A percentile compares a stretch with the other conserved stretches of the same genome.
Conservation (phyloP, 2,113 vertebrate species). For the Carassius gibelio region DNA sequence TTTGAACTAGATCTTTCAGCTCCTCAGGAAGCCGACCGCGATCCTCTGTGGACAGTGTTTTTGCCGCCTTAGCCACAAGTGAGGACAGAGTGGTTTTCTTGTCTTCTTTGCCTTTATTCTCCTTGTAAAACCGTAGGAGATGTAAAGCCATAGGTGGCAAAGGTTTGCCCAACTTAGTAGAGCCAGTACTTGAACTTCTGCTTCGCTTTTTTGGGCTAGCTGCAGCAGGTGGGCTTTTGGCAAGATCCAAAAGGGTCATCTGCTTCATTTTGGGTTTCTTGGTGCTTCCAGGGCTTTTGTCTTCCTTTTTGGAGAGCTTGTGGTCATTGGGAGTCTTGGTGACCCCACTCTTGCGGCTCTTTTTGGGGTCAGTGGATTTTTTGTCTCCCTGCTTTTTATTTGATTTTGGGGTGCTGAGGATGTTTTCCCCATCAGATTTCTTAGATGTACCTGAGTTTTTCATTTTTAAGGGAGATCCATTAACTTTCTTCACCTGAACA, state of each 20-base stretch:
- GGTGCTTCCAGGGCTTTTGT: slow-evolving; percentile 71
- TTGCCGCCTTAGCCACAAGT: slow-evolving; percentile 89
- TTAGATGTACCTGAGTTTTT: slow-evolving; percentile 87
- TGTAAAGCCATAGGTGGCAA: slow-evolving; percentile 90
- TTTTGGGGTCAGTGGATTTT: slow-evolving; percentile 70
- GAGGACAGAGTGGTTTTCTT: slow-evolving; percentile 88
- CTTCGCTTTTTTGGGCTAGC: slow-evolving; percentile 77
- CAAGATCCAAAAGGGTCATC: slow-evolving; percentile 92
- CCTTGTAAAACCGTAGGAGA: slow-evolving; percentile 92
- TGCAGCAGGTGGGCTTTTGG: slow-evolving; percentile 81
- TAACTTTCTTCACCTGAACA: slow-evolving; percentile 81
- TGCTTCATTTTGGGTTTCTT: slow-evolving; percentile 94
- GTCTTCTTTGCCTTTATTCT: slow-evolving; percentile 92
- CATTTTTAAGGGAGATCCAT: slow-evolving; percentile 86
- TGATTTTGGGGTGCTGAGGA: slow-evolving; percentile 65
- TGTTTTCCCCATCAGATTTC: slow-evolving; percentile 76
- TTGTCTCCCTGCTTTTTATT: slow-evolving; percentile 66
- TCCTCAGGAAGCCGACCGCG: slow-evolving; percentile 90
- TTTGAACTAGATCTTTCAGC: slow-evolving; percentile 83
- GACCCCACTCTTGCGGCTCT: slow-evolving; percentile 67
- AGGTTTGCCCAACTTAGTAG: slow-evolving; percentile 88
- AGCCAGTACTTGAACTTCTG: slow-evolving; percentile 73
- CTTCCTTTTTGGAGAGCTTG: slow-evolving; percentile 84
- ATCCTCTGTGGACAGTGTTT: slow-evolving; percentile 86
- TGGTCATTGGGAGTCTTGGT: slow-evolving; percentile 81